A percentile compares a stretch with the other conserved stretches of the same genome.
phyloP scores from a whole-genome alignment of 2,888 invertebrate species.

The Lasioglossum leucozonium region DNA sequence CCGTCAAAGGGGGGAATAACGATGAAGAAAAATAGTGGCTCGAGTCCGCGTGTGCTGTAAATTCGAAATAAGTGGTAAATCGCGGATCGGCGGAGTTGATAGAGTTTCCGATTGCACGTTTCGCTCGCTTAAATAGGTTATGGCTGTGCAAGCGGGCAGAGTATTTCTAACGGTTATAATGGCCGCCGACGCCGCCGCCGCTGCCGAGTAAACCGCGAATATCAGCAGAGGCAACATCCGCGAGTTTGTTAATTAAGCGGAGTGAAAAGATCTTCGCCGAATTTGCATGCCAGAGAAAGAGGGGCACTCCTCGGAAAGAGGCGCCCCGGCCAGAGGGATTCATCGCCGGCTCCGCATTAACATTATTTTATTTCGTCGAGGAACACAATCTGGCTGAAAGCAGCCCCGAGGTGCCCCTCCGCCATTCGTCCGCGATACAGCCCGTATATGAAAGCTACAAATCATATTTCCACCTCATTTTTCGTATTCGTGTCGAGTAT shows the following conservation, averaged over 20 bases:
- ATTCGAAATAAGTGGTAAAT: neutral
- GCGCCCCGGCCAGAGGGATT: neutral
- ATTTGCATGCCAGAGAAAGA: slow-evolving; percentile 30
- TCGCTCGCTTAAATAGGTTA: neutral
- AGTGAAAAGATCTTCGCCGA: slow-evolving; percentile 20
- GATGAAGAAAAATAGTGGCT: neutral
- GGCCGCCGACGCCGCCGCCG: no score
- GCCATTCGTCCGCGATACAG: slow-evolving; percentile 20
- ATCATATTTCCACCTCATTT: slow-evolving; percentile 51
- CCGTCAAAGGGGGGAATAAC: no score
- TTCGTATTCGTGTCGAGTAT: slow-evolving; percentile 54
- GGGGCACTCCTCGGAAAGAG: neutral
- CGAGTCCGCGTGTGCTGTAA: neutral
- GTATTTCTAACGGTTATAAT: slow-evolving; percentile 2
- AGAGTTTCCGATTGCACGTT: neutral
- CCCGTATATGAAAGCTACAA: slow-evolving; percentile 15
- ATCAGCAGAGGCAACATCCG: slow-evolving; percentile 1
- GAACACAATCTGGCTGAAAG: slow-evolving; percentile 17
- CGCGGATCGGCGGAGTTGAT: neutral
- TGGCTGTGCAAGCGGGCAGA: neutral
- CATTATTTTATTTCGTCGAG: slow-evolving; percentile 25
- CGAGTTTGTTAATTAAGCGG: slow-evolving; percentile 27
- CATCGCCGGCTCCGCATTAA: slow-evolving; percentile 30
- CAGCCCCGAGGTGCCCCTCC: neutral
- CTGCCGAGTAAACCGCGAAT: neutral